Base-by-base conservation (phyloP, 2,888 invertebrate species). In the Steromphala cineraria region DNA sequence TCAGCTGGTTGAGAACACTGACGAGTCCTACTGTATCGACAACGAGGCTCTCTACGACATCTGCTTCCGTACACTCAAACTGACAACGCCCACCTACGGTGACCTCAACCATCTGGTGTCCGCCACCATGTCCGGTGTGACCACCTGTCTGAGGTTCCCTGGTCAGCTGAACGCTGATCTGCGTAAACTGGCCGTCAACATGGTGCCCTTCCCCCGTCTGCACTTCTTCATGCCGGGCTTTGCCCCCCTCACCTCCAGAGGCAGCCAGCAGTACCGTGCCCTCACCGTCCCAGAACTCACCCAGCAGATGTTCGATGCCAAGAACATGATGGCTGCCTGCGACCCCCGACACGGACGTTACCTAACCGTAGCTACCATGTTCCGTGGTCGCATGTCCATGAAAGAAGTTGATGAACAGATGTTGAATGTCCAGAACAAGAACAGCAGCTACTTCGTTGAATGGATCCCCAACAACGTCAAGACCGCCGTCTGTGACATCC, bases 401-500 rank as follows among this genome's bases (percentile, higher is more conserved):
- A 92, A 92, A 85, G 92, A 92, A 83, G 92, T 92, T 21, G 96
- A 96, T 89, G 96, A 96, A 84, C 96, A 91, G 85, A 98, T 98
- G 98, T 95, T 98, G 87, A 97, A 97, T 94, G 97, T 98, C 90
- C 88, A 89, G 78, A 87, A 87, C 84, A 88, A 88, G 80, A 89
- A 88, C 84, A 86, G 87, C 82, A 84, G 84, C 78, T 87, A 88
- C 84, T 89, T 89, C 80, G 90, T 89, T 55, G 90, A 90, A 82
- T 89, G 90, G 89, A 90, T 89, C 71, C 90, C 88, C 46, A 89
- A 90, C 83, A 89, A 89, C 79, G 87, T 89, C 17, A 98, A 98
- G 95, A 93, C 92, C 36, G 97, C 97, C 90, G 97, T 97, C 86
- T 98, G 97, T 94, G 98, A 98, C 94, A 98, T 98, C 92, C 97